These are phyloP conservation scores for Andrena cerasifolii DNA, from an alignment of 1,140 invertebrate species.

Conservation along the genomic window DNA sequence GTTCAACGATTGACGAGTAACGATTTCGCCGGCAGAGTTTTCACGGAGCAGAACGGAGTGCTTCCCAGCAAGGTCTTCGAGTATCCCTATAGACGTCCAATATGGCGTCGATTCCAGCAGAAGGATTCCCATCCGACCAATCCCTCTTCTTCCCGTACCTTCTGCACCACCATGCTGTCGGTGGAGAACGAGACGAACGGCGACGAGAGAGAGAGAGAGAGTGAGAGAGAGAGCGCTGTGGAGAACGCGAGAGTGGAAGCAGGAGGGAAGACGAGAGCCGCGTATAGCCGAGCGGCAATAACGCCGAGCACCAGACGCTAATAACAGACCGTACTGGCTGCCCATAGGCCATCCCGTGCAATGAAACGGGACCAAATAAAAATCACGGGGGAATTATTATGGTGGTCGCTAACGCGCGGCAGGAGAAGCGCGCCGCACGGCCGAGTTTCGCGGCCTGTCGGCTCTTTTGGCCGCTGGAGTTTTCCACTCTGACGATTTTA, in stretches of 20 bases:
- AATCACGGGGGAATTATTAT: conserved; percentile 81
- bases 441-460: conserved; percentile 52
- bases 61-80: background rate
- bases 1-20: too few relatives aligned
- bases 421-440: conserved; percentile 57
- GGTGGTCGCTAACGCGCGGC: conserved; percentile 77
- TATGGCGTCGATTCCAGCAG: conserved; percentile 69
- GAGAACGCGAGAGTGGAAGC: conserved; percentile 29
- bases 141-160: conserved; percentile 72
- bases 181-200: conserved; percentile 65
- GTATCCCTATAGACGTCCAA: conserved; percentile 55
- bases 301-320: conserved; percentile 82
- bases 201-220: background rate
- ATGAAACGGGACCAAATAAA: conserved; percentile 81
- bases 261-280: conserved; percentile 66
- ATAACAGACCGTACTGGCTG: conserved; percentile 81
- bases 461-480: conserved; percentile 12
- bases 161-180: conserved; percentile 63
- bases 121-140: conserved; percentile 76
- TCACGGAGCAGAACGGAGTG: background rate
- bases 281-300: conserved; percentile 79
- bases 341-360: conserved; percentile 82
- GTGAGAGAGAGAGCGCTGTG: background rate
- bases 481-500: conserved; percentile 60
- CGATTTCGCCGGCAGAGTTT: too few relatives aligned